Conservation (phyloP, 2,888 invertebrate genomes). For the Eilema depressum region DNA sequence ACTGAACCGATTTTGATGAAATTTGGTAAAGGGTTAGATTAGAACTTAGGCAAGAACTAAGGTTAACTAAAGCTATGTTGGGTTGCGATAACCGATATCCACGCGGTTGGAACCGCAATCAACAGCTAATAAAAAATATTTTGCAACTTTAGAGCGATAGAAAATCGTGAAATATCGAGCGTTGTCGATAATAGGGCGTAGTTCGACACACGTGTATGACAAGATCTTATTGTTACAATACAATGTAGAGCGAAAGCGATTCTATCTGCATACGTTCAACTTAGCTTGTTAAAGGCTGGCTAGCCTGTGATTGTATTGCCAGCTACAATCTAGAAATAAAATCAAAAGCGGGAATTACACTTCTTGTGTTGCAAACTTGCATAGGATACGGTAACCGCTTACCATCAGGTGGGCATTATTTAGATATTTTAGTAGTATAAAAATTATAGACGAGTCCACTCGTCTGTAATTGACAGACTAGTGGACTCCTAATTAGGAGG, state of each 20-base stretch:
- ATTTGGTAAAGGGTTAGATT: too few species aligned
- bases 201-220: slow-evolving; percentile 77
- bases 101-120: too few species aligned
- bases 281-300: slow-evolving; percentile 13
- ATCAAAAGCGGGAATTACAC: background rate
- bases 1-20: too few species aligned
- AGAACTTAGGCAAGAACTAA: too few species aligned
- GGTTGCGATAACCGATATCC: too few species aligned
- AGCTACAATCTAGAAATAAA: slow-evolving; percentile 5
- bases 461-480: too few species aligned
- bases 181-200: slow-evolving; percentile 56
- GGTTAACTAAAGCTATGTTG: too few species aligned
- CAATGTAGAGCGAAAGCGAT: slow-evolving; percentile 29
- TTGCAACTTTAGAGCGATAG: background rate
- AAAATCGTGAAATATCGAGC: slow-evolving; percentile 30
- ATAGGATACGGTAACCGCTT: too few species aligned
- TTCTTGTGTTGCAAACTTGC: background rate
- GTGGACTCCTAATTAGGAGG: too few species aligned
- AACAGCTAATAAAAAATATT: background rate
- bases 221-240: slow-evolving; percentile 76
- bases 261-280: slow-evolving; percentile 29
- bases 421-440: too few species aligned
- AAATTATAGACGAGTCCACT: too few species aligned
- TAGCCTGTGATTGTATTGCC: slow-evolving; percentile 6
- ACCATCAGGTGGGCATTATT: too few species aligned